Evolutionary conservation across 2,888 invertebrate genomes (phyloP), one percentile per base, ranked within the genome.

Genomic region (Pollenia angustigena): DNA sequence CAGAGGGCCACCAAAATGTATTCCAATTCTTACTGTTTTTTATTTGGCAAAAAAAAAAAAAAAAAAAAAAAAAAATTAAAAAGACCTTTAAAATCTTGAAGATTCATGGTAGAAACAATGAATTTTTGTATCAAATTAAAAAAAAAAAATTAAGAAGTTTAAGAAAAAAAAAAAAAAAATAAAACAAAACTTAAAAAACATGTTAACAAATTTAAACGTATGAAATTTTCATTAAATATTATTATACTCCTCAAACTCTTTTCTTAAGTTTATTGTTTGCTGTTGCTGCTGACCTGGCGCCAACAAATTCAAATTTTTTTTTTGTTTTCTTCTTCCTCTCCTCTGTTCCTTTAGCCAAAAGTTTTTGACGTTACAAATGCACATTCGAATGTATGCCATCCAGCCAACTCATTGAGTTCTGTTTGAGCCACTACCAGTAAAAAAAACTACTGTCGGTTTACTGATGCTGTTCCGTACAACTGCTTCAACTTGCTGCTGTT

Each of bases 161-260:
- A 46, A 16, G 42, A 56, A 14, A 54, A 48, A 75, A 69, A 79
- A 68, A 85, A 79, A 85, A 88, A 81, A 75, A n/a, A n/a, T n/a
- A n/a, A 50, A 52, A 81, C 64, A 62, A 86, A 85, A 82, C 83
- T 66, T 66, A 52, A 71, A 54, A 64, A 81, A 88, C 83, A 85
- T 89, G 88, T 85, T 88, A 81, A 87, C 80, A 87, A 86, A 86
- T 86, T 81, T 81, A 87, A 84, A 85, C 78, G 75, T 87, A 85
- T 81, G 83, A 83, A 88, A 90, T 90, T 91, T 91, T 92, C 91
- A 91, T 91, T 91, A 92, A 91, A 91, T 89, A 89, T 90, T 90
- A 90, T 90, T 90, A 81, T 79, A 75, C 66, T 74, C 23, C n/a
- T 16, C 69, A 60, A 52, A 32, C 82, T 54, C 69, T 69, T 40